Evolutionary conservation across 2,888 invertebrate genomes (phyloP), one percentile per base, ranked within the genome.

Genomic region (Parnassius glacialis): DNA sequence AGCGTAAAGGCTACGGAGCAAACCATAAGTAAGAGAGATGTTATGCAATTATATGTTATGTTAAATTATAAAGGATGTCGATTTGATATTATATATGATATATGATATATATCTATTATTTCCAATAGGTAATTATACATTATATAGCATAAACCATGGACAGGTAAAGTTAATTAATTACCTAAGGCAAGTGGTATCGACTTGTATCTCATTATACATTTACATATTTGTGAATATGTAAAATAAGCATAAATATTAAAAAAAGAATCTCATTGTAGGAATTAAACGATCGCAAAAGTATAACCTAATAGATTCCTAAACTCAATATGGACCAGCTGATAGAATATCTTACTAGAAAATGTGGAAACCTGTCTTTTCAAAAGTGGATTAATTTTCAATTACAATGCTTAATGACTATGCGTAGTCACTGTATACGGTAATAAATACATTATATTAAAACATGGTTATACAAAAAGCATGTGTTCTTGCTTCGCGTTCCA

Each of bases 241-340:
- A 58, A 20, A 13, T 12, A n/a, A 43, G 11, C 25, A 52, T 44
- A 52, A 58, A 58, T 52, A 58, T 51, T 43, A 12, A 58, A 44
- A n/a, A 45, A 13, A 52, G 42, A 45, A 58, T 52, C 34, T 44
- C 52, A 52, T 43, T 25, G 44, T n/a, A 44, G 20, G 11, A 52
- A 25, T 50, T 43, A 57, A 7, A 48, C 9, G 48, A 48, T 48
- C 2, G 48, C 48, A 45, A 45, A 45, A n/a, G n/a, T 10, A 11
- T 20, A 51, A 25, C 44, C 11, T 50, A 50, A 50, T 48, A 48
- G 48, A 48, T 48, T n/a, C 48, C n/a, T 16, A 12, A 7, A 16
- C 48, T 48, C 48, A 48, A 48, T 43, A 48, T 43, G 16, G 43
- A 54, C 43, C 54, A 48, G 48, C 48, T 55, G 55, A 55, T 41